Evolutionary conservation across 2,888 invertebrate species (phyloP).

Genomic region (Eudasyphora cyanicolor): DNA sequence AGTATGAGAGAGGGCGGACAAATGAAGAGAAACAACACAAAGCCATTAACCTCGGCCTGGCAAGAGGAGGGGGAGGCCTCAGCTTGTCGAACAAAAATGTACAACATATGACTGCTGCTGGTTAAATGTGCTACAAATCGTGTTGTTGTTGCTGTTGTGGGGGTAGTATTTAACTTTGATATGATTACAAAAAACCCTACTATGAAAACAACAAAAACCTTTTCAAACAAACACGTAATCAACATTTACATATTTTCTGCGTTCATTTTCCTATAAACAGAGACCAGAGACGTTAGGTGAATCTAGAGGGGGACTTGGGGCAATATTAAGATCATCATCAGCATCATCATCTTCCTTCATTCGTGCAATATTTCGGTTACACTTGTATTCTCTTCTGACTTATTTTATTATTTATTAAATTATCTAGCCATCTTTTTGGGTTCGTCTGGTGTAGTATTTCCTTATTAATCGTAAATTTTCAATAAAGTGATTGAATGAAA

Average conservation of each 20-base stretch:
- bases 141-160: conserved; percentile 14
- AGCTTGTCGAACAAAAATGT: too few relatives aligned
- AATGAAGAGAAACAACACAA: conserved; percentile 15
- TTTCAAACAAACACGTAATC: not conserved
- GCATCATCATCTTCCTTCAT: not conserved
- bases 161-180: conserved; percentile 17
- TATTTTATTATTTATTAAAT: not conserved
- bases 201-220: not conserved
- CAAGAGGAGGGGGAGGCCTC: too few relatives aligned
- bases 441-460: too few relatives aligned
- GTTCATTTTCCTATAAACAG: not conserved
- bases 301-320: not conserved
- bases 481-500: too few relatives aligned
- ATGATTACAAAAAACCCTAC: not conserved
- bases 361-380: not conserved
- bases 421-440: too few relatives aligned
- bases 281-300: not conserved
- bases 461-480: too few relatives aligned
- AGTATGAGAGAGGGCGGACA: not conserved
- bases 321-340: too few relatives aligned
- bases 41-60: conserved; percentile 55
- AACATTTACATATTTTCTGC: not conserved
- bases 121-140: not conserved
- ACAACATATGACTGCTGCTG: not conserved
- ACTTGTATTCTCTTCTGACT: too few relatives aligned